Percentiles rank a stretch among this genome's conserved stretches.
Conservation (phyloP, 2,113 vertebrate species). For the Romanogobio albipinnatus region DNA sequence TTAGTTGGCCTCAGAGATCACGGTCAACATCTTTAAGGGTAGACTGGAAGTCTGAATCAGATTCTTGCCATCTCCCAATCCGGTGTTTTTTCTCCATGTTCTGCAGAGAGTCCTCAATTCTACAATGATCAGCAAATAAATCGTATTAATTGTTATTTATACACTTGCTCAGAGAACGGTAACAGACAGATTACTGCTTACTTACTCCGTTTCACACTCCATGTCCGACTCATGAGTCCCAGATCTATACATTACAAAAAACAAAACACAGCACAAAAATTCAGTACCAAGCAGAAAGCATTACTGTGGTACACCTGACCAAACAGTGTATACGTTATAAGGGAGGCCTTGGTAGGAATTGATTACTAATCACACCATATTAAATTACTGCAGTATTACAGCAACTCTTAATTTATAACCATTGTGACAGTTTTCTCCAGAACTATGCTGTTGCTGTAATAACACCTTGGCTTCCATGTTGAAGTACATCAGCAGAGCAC, state of each 20-base stretch:
- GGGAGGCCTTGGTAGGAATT: not conserved
- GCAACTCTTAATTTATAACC: not conserved
- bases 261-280: not conserved
- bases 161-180: not conserved
- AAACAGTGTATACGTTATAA: not conserved
- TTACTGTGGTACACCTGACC: not conserved
- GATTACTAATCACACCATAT: not conserved
- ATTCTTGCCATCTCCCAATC: not conserved
- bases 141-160: not conserved
- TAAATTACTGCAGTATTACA: not conserved
- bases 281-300: not conserved
- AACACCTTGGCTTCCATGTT: not conserved
- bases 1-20: not conserved
- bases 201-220: not conserved
- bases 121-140: not conserved
- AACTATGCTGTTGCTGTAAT: not conserved
- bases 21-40: not conserved
- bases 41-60: not conserved
- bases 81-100: conserved; percentile 7
- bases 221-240: not conserved
- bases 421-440: not conserved
- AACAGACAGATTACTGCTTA: not conserved
- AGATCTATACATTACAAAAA: not conserved
- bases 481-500: not conserved
- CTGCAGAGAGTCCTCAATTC: conserved; percentile 11